phyloP scores from a whole-genome alignment of 2,888 invertebrate genomes.

The Lepidochitona cinerea region DNA sequence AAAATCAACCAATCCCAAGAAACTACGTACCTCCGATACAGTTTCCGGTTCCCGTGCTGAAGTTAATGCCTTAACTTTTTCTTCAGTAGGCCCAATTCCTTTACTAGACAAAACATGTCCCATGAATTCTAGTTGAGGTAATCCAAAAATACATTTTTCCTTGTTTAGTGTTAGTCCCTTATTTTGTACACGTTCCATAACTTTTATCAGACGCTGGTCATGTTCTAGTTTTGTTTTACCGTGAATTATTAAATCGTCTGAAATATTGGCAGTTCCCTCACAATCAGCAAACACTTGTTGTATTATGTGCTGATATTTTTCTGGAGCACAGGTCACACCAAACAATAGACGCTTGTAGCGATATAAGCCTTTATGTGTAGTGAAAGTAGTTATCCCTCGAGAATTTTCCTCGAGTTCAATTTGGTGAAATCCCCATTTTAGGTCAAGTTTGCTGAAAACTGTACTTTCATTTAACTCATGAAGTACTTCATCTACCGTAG shows the following conservation, averaged over 20 bases:
- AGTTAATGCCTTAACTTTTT: slow-evolving; percentile 13
- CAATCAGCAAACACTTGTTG: slow-evolving; percentile 18
- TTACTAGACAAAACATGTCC: slow-evolving; percentile 1
- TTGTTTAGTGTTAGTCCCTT: background rate
- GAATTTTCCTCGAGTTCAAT: slow-evolving; percentile 37
- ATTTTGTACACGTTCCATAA: background rate
- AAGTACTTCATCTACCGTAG: slow-evolving; percentile 36
- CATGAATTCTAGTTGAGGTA: slow-evolving; percentile 12
- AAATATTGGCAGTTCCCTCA: slow-evolving; percentile 29
- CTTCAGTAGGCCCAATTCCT: background rate
- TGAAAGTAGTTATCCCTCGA: slow-evolving; percentile 44
- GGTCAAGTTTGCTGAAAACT: slow-evolving; percentile 42
- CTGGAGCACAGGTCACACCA: slow-evolving; percentile 34
- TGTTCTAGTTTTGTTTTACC: background rate
- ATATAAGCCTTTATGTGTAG: slow-evolving; percentile 35
- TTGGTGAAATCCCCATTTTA: slow-evolving; percentile 43
- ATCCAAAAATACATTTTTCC: slow-evolving; percentile 1
- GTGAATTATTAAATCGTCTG: slow-evolving; percentile 22
- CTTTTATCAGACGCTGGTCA: background rate
- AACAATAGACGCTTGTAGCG: slow-evolving; percentile 40
- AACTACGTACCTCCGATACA: slow-evolving; percentile 7
- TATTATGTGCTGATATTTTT: slow-evolving; percentile 35
- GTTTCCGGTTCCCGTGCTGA: slow-evolving; percentile 9
- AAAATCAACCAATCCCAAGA: slow-evolving; percentile 3
- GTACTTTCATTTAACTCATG: slow-evolving; percentile 22